Conservation (phyloP, 2,888 invertebrate genomes). For the Troides helena region DNA sequence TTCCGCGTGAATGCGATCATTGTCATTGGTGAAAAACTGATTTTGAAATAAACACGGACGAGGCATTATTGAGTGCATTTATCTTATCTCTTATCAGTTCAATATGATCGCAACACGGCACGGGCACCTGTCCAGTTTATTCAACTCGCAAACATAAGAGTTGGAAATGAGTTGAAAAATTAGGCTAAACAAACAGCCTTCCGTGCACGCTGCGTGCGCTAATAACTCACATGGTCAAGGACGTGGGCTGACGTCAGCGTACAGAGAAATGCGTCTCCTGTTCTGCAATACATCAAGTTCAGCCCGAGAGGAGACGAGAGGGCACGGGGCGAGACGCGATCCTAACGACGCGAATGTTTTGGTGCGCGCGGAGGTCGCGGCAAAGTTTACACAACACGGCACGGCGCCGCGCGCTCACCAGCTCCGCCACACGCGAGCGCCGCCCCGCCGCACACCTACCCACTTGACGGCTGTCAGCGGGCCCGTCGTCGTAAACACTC, state of each 20-base stretch:
- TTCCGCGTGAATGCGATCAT: background rate
- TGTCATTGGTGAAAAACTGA: constrained; percentile 3
- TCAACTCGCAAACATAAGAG: constrained; percentile 31
- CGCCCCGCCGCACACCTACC: constrained; percentile 42
- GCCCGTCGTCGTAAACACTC: constrained; percentile 59
- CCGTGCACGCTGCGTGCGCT: constrained; percentile 41
- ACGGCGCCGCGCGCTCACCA: constrained; percentile 38
- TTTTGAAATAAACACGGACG: constrained; percentile 34
- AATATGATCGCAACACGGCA: constrained; percentile 67
- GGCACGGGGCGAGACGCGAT: constrained; percentile 16
- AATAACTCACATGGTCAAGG: constrained; percentile 67
- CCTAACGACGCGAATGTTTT: constrained; percentile 55
- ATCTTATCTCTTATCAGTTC: constrained; percentile 74
- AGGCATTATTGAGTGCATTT: constrained; percentile 60
- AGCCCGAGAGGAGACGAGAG: too few species aligned
- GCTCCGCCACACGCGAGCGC: constrained; percentile 37
- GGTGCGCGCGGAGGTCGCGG: constrained; percentile 47
- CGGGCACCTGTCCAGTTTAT: constrained; percentile 37
- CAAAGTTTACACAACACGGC: constrained; percentile 46
- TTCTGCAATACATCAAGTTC: constrained; percentile 2
- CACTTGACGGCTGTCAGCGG: constrained; percentile 38
- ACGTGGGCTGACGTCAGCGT: constrained; percentile 54
- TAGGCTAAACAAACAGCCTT: constrained; percentile 25
- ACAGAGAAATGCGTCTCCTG: constrained; percentile 36
- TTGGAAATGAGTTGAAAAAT: constrained; percentile 30